Evolutionary conservation across 2,113 vertebrate genomes (phyloP).

Genomic region (Nothobranchius kuhntae): DNA sequence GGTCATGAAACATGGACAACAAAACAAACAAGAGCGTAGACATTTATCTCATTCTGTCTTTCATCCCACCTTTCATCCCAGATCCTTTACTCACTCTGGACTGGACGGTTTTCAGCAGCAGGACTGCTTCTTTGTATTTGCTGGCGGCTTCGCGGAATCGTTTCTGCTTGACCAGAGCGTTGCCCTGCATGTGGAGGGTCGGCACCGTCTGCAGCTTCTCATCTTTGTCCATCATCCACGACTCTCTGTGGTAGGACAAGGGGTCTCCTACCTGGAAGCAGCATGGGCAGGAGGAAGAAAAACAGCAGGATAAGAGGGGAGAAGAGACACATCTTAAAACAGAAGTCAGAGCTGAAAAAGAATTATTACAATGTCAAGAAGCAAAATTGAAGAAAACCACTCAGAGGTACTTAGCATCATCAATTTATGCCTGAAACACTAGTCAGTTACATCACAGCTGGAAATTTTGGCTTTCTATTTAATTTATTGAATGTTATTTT

Average conservation of each 20-base stretch:
- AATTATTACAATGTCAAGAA: neutral
- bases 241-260: constrained; percentile 84
- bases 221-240: constrained; percentile 90
- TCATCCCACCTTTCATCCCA: neutral
- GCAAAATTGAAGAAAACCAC: neutral
- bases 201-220: constrained; percentile 86
- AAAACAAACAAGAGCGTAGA: neutral
- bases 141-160: constrained; percentile 78
- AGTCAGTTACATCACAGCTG: no score
- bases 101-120: constrained; percentile 86
- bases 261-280: constrained; percentile 84
- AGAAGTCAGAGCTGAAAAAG: neutral
- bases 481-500: no score
- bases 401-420: neutral
- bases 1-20: constrained; percentile 5
- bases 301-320: neutral
- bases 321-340: neutral
- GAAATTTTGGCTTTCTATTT: no score
- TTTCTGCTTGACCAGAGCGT: constrained; percentile 80
- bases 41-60: neutral
- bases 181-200: constrained; percentile 83
- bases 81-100: constrained; percentile 78
- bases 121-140: constrained; percentile 87
- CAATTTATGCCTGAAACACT: no score
- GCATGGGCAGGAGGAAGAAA: constrained; percentile 1